Percentiles rank a stretch among this genome's conserved stretches.
Evolutionary conservation across 2,888 invertebrate genomes (phyloP).

Genomic region (Drosophila antonietae): DNA sequence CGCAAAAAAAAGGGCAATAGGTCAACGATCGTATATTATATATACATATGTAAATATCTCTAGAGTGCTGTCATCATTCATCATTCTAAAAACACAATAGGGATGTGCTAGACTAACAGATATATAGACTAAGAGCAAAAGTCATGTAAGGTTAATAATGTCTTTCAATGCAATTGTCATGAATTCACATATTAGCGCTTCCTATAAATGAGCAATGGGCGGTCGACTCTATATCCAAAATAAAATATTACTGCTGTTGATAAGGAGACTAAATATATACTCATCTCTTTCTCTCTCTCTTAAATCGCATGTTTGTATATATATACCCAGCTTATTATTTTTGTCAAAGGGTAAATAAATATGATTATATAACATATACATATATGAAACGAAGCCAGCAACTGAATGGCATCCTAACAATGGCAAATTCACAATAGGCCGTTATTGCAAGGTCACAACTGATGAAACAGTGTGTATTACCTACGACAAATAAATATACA

Average conservation of each 20-base stretch:
- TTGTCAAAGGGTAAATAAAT: conserved; percentile 2
- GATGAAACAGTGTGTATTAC: conserved; percentile 31
- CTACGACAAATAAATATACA: not conserved
- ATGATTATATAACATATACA: not conserved
- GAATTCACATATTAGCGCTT: not conserved
- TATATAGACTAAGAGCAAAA: too few species aligned
- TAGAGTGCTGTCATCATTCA: conserved; percentile 30
- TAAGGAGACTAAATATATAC: not conserved
- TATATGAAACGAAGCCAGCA: conserved; percentile 23
- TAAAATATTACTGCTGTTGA: not conserved
- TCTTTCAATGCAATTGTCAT: not conserved
- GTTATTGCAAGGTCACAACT: conserved; percentile 71
- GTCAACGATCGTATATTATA: conserved; percentile 55
- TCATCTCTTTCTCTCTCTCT: not conserved
- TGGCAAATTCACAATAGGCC: conserved; percentile 36
- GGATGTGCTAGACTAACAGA: not conserved
- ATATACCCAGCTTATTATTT: not conserved
- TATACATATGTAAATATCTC: not conserved
- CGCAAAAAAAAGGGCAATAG: conserved; percentile 35
- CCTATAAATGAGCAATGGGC: not conserved
- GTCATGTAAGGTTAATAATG: too few species aligned
- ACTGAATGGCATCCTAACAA: conserved; percentile 4
- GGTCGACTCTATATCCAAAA: not conserved
- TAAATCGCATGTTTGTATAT: not conserved
- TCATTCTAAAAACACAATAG: conserved; percentile 8